Evolutionary conservation across 2,888 invertebrate species (phyloP).

Genomic region (Euproctis similis): DNA sequence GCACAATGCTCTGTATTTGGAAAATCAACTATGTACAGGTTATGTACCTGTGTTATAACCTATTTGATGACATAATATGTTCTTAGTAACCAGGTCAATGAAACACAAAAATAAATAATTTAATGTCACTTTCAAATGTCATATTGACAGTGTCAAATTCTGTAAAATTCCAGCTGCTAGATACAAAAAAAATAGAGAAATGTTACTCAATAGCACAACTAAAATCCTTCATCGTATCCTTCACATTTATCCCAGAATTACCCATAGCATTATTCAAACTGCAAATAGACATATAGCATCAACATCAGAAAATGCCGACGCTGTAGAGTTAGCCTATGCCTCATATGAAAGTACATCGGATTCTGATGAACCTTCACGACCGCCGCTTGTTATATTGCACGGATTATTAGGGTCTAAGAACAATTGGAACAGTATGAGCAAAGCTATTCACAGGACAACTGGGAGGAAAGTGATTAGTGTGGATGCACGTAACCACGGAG

Average conservation of each 20-base stretch:
- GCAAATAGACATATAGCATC: slow-evolving; percentile 28
- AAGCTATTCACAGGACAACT: slow-evolving; percentile 80
- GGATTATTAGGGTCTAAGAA: slow-evolving; percentile 94
- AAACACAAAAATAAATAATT: no score
- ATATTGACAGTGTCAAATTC: no score
- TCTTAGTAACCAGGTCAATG: no score
- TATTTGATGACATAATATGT: no score
- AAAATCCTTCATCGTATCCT: slow-evolving; percentile 28
- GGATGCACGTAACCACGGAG: slow-evolving; percentile 97
- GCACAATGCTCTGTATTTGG: no score
- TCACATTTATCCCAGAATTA: slow-evolving; percentile 23
- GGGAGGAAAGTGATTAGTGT: slow-evolving; percentile 86
- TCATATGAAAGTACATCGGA: slow-evolving; percentile 76
- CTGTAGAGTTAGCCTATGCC: slow-evolving; percentile 81
- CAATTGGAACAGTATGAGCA: slow-evolving; percentile 94
- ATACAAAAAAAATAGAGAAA: no score
- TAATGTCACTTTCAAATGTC: no score
- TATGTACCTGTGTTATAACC: no score
- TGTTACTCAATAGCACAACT: slow-evolving; percentile 36
- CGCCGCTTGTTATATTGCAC: slow-evolving; percentile 90
- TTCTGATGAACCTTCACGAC: slow-evolving; percentile 32
- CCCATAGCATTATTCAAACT: slow-evolving; percentile 21
- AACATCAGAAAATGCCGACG: slow-evolving; percentile 48
- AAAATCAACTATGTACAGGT: no score
- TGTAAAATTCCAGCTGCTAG: no score